These are phyloP conservation scores for Choreutis nemorana DNA, from an alignment of 2,888 invertebrate genomes.

Conservation along the genomic window DNA sequence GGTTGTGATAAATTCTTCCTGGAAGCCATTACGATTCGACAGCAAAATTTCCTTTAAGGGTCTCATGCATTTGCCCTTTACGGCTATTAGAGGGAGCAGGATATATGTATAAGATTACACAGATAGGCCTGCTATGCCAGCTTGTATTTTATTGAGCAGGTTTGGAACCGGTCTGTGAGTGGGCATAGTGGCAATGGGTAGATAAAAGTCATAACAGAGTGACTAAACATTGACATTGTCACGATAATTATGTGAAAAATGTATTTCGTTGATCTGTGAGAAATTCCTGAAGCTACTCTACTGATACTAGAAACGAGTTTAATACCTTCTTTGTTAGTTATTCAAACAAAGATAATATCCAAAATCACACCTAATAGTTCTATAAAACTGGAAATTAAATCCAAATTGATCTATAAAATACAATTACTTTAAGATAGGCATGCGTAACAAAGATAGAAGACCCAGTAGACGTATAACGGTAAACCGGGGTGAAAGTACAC, in stretches of 20 bases:
- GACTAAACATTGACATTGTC: slow-evolving; percentile 20
- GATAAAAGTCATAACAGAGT: slow-evolving; percentile 52
- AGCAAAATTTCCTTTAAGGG: slow-evolving; percentile 47
- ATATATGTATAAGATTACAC: slow-evolving; percentile 39
- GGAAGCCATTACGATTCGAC: slow-evolving; percentile 46
- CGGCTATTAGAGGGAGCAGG: slow-evolving; percentile 46
- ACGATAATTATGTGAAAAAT: slow-evolving; percentile 37
- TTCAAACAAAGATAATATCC: too few species aligned
- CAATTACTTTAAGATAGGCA: slow-evolving; percentile 24
- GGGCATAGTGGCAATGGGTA: slow-evolving; percentile 38
- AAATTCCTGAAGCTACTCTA: slow-evolving; percentile 14
- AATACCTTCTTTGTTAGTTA: background rate
- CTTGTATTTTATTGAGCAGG: slow-evolving; percentile 30
- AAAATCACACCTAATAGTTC: too few species aligned
- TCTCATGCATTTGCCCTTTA: slow-evolving; percentile 42
- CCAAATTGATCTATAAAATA: background rate
- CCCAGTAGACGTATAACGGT: slow-evolving; percentile 40
- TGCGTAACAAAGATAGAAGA: slow-evolving; percentile 24
- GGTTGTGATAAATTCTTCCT: slow-evolving; percentile 47
- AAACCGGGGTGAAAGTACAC: slow-evolving; percentile 51
- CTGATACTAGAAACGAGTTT: background rate
- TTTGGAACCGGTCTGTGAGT: slow-evolving; percentile 10
- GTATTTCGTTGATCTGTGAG: slow-evolving; percentile 30
- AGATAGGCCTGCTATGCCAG: slow-evolving; percentile 30
- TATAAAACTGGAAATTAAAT: background rate